A percentile compares a stretch with the other conserved stretches of the same genome.
Conservation (phyloP, 2,888 invertebrate species). For the Luperina nickerlii region DNA sequence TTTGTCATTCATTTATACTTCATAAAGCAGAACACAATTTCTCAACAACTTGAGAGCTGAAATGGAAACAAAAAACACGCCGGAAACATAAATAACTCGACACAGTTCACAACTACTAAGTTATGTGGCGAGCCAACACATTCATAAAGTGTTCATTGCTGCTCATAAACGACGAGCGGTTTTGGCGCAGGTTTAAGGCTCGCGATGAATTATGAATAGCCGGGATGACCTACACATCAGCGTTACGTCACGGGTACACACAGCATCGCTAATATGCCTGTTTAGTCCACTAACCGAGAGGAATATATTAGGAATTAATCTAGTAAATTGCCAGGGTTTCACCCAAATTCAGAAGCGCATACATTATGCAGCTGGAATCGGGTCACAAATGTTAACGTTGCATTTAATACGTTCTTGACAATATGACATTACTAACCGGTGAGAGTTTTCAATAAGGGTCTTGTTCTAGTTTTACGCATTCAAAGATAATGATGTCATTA, state of each 20-base stretch:
- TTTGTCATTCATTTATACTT: conserved; percentile 65
- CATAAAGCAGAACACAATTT: conserved; percentile 49
- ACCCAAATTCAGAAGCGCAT: conserved; percentile 4
- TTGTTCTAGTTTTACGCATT: background rate
- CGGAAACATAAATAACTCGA: conserved; percentile 57
- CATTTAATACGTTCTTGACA: background rate
- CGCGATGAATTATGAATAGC: conserved; percentile 57
- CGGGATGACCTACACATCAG: conserved; percentile 53
- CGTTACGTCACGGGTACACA: conserved; percentile 50
- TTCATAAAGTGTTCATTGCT: conserved; percentile 65
- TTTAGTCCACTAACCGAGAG: conserved; percentile 41
- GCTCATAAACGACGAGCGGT: conserved; percentile 51
- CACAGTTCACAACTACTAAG: conserved; percentile 57
- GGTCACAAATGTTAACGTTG: background rate
- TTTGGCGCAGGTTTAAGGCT: conserved; percentile 52
- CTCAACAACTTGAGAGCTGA: conserved; percentile 48
- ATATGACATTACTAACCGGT: background rate
- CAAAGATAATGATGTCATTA: background rate
- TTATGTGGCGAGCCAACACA: conserved; percentile 62
- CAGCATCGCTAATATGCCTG: conserved; percentile 54
- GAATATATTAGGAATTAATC: conserved; percentile 55
- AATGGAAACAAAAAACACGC: conserved; percentile 53
- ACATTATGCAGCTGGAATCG: conserved; percentile 16
- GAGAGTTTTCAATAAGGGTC: background rate
- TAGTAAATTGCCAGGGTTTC: conserved; percentile 27